Evolutionary conservation across 2,888 invertebrate species (phyloP).

Genomic region (Callosobruchus maculatus): DNA sequence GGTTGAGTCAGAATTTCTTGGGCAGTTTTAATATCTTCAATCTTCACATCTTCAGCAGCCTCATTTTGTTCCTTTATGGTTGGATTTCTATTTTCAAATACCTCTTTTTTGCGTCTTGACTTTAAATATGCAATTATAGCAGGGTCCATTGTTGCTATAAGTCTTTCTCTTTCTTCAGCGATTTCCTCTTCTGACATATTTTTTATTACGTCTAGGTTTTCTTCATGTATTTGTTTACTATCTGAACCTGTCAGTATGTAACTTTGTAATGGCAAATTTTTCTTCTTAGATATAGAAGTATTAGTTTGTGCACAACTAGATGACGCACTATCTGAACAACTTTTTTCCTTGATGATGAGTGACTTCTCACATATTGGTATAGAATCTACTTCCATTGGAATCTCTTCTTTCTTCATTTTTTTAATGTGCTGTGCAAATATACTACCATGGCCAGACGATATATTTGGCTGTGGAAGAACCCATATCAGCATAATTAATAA

Average conservation of each 20-base stretch:
- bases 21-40: slow-evolving; percentile 52
- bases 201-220: slow-evolving; percentile 65
- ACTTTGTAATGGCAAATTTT: slow-evolving; percentile 43
- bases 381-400: slow-evolving; percentile 24
- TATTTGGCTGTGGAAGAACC: slow-evolving; percentile 23
- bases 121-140: slow-evolving; percentile 64
- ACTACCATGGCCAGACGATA: slow-evolving; percentile 47
- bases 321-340: slow-evolving; percentile 9
- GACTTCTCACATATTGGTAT: slow-evolving; percentile 34
- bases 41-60: slow-evolving; percentile 33
- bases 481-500: too few species aligned
- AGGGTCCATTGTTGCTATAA: slow-evolving; percentile 64
- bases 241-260: slow-evolving; percentile 50
- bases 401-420: slow-evolving; percentile 34
- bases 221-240: slow-evolving; percentile 63
- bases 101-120: slow-evolving; percentile 46
- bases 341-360: slow-evolving; percentile 19
- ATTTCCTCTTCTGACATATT: slow-evolving; percentile 74
- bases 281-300: slow-evolving; percentile 25
- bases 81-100: slow-evolving; percentile 21
- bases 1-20: slow-evolving; percentile 57
- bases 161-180: slow-evolving; percentile 64
- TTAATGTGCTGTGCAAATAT: slow-evolving; percentile 54
- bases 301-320: not conserved
- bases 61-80: slow-evolving; percentile 46